Conservation (phyloP, 2,888 invertebrate species). For the Homarus gammarus region DNA sequence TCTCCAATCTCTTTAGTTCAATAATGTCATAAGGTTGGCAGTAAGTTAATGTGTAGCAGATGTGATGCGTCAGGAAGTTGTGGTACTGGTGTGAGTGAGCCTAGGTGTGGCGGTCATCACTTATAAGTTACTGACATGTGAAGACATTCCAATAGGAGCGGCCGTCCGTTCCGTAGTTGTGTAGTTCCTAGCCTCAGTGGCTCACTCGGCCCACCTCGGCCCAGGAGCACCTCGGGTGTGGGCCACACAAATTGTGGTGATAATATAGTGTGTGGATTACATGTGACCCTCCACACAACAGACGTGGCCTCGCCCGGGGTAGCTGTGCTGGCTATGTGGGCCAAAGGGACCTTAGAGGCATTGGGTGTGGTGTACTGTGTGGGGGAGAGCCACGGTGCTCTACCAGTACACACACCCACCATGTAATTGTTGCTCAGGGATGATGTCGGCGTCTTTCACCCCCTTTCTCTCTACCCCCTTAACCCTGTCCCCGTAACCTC, state of each 20-base stretch:
- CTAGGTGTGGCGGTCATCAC: not conserved
- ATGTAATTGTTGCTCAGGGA: constrained; percentile 56
- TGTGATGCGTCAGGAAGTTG: no score
- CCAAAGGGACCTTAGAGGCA: not conserved
- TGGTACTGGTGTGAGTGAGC: not conserved
- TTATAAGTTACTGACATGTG: not conserved
- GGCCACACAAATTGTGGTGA: not conserved
- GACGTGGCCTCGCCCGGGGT: not conserved
- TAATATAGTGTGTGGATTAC: not conserved
- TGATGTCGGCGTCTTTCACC: constrained; percentile 55
- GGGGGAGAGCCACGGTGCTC: not conserved
- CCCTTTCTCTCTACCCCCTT: not conserved
- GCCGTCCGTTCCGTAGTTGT: constrained; percentile 14
- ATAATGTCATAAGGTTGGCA: no score
- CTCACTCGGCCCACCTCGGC: not conserved
- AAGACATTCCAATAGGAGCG: constrained; percentile 22
- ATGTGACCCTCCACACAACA: not conserved
- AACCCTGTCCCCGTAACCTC: not conserved
- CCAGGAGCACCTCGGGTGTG: not conserved
- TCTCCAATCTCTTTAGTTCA: no score
- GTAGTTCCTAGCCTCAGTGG: constrained; percentile 57
- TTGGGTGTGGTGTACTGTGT: not conserved
- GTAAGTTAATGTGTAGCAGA: no score
- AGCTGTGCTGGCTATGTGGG: not conserved
- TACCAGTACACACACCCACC: constrained; percentile 17